Conservation (phyloP, 1,140 invertebrate genomes). For the Zophobas atratus region DNA sequence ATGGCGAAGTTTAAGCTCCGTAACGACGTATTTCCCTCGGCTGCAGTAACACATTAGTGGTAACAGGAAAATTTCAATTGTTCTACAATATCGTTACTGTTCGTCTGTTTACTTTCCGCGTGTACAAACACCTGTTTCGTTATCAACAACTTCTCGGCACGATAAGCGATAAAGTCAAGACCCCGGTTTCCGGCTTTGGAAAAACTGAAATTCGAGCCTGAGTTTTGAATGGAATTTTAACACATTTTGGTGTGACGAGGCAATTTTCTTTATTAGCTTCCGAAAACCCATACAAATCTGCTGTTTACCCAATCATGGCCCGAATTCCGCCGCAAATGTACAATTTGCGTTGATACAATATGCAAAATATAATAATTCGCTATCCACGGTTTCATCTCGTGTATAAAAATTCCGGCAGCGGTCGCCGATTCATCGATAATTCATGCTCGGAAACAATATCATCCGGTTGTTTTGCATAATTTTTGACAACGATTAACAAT, state of each 20-base stretch:
- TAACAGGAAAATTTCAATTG: too few species aligned
- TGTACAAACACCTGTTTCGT: constrained; percentile 18
- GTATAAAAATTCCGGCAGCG: constrained; percentile 14
- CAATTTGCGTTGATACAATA: constrained; percentile 18
- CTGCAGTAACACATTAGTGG: too few species aligned
- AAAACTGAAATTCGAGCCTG: too few species aligned
- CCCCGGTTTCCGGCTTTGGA: not conserved
- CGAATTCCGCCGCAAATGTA: constrained; percentile 8
- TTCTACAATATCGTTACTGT: not conserved
- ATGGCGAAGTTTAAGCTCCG: too few species aligned
- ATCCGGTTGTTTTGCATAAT: constrained; percentile 29
- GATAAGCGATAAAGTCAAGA: constrained; percentile 22
- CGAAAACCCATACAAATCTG: constrained; percentile 3
- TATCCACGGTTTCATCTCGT: constrained; percentile 1
- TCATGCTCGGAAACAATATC: constrained; percentile 26
- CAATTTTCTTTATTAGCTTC: constrained; percentile 31
- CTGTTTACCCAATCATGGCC: constrained; percentile 9
- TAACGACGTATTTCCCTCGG: too few species aligned
- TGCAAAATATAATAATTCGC: constrained; percentile 27
- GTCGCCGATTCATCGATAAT: constrained; percentile 15
- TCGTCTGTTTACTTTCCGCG: not conserved
- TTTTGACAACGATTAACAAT: constrained; percentile 33
- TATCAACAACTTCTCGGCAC: not conserved
- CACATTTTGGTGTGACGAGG: constrained; percentile 19
- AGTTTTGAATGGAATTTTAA: too few species aligned